A percentile compares a stretch with the other conserved stretches of the same genome.
Evolutionary conservation across 1,140 invertebrate genomes (phyloP).

Genomic region (Ganaspis sp.): DNA sequence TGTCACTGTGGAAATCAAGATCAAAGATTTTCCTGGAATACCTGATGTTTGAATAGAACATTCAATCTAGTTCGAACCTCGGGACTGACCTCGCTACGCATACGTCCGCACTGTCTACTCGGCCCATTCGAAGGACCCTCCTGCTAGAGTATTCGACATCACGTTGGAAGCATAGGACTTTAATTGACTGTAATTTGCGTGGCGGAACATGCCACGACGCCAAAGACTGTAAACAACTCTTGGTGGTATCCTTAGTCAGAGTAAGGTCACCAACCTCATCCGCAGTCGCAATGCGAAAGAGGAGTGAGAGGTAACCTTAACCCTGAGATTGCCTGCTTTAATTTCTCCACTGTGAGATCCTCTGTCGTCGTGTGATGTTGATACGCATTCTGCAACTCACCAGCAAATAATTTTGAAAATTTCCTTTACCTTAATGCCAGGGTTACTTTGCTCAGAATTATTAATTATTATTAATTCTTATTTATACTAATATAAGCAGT

Average conservation of each 20-base stretch:
- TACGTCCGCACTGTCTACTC: conserved; percentile 32
- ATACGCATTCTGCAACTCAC: conserved; percentile 7
- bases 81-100: conserved; percentile 10
- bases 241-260: conserved; percentile 38
- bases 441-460: too few relatives aligned
- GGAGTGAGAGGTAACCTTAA: conserved; percentile 57
- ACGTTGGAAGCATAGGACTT: conserved; percentile 56
- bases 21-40: neutral
- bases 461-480: too few relatives aligned
- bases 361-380: neutral
- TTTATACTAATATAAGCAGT: too few relatives aligned
- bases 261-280: conserved; percentile 56
- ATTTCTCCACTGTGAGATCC: conserved; percentile 42
- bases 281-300: conserved; percentile 50
- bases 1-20: conserved; percentile 14
- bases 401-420: too few relatives aligned
- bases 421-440: too few relatives aligned
- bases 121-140: conserved; percentile 12
- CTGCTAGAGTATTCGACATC: conserved; percentile 50
- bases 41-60: neutral
- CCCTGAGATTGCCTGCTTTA: conserved; percentile 59
- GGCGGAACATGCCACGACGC: conserved; percentile 55
- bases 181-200: conserved; percentile 70
- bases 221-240: conserved; percentile 63
- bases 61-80: conserved; percentile 25